Evolutionary conservation across 2,797 vertebrate genomes (phyloP), one percentile per base, ranked within the genome.

Genomic region (Amphiprion clarkii): DNA sequence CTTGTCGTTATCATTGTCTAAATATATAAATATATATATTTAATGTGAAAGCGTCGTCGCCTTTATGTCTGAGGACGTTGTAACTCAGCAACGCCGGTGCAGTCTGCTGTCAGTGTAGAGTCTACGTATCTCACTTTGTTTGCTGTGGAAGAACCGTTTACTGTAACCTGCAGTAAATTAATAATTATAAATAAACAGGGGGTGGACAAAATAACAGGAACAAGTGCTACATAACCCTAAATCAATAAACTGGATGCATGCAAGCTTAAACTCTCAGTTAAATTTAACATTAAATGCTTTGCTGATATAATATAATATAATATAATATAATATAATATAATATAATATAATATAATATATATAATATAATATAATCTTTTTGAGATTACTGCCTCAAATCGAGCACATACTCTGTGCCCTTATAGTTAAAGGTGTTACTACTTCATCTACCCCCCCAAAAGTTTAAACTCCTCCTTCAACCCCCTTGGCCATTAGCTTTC

Each of bases 391-490:
- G 5, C 1, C n/a, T 72, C 59, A 64, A 39, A 13, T 42, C 10
- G 3, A 49, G 23, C 6, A 16, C 5, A 25, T n/a, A 19, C 13
- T 23, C 7, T 1, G 46, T 69, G 17, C 57, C 60, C 62, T 53
- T 17, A 4, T 17, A 77, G 21, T 39, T 21, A 49, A 62, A 58
- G 46, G n/a, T 33, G 42, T 71, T 65, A 23, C 7, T 64, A 51
- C 67, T 74, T 67, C 71, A n/a, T 74, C 70, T 58, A 62, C 40
- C 39, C 67, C 40, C 36, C 29, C 13, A 33, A 46, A 36, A 69
- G 12, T 78, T 89, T 67, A 19, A 83, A 82, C 90, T 86, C 89
- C 91, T 92, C 91, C 89, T 84, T 77, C 69, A 19, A 40, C 51
- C 51, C 51, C 48, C 31, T 73, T 56, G 46, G 59, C n/a, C 33